Evolutionary conservation across 1,140 invertebrate genomes (phyloP), one percentile per base, ranked within the genome.

Genomic region (Brachionus rotundiformis): DNA sequence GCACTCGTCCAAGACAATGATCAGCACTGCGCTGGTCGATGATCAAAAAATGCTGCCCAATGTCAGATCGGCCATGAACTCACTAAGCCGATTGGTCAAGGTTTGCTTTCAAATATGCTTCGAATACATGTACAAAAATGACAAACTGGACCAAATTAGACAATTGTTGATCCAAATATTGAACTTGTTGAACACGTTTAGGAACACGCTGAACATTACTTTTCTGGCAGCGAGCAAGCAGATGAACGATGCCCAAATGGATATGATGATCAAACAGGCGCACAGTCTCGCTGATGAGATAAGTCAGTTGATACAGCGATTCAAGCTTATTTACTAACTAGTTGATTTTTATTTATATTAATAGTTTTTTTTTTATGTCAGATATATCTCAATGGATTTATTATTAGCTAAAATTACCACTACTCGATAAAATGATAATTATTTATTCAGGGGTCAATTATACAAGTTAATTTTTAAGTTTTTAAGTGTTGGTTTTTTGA

Each of bases 101-200:
- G 19, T 25, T 2, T 79, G 76, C 36, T 59, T 79, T 59, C 31
- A 79, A 23, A 41, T 63, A 8, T 59, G 76, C 47, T 79, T 79
- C 25, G 36, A 54, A 19, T 79, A 59, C 36, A 59, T 79, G 44
- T 39, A 79, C 36, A 54, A 63, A 79, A 41, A 79, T 79, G 47
- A 79, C n/a, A 79, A 79, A n/a, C 36, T 79, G 3, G 76, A 79
- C 16, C 44, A 79, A 39, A 33, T 79, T 39, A 36, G 76, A 61
- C 47, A 79, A 29, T 16, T 79, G 29, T 79, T 79, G 29, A 63
- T 54, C 41, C 47, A 79, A 59, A 79, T 79, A 13, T 63, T 79
- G 31, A 79, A 61, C 19, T 79, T 79, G 54, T 36, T 79, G 16
- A 79, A 63, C 23, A 79, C 76, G 6, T 79, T 59, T 59, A 47